Base-by-base conservation (phyloP, 2,888 invertebrate genomes). In the Creontiades dilutus region DNA sequence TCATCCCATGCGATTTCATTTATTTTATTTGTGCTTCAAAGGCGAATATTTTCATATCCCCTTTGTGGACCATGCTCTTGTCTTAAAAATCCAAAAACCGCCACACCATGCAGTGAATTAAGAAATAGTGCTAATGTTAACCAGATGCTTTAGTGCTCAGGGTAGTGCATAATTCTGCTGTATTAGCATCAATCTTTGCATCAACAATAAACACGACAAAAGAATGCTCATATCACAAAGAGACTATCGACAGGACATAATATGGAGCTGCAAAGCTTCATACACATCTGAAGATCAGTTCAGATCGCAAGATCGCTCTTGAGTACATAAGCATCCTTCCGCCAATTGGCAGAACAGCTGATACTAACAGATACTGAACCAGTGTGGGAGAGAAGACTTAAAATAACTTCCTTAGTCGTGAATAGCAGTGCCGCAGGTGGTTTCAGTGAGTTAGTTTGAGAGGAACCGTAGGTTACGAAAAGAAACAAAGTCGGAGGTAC, bases 21-120 rank as follows among this genome's bases (percentile, higher is more conserved):
- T 37, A 37, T 37, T 37, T 37, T 37, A 37, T 52, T 78, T 78
- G 16, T 78, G 78, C 37, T 28, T 28, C 13, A 46, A 76, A 81
- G 46, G 81, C 81, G 81, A 37, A 27, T 80, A 13, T 46, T 80
- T 80, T 80, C 14, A 37, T 81, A 13, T 57, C 9, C 3, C 23
- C 68, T 68, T 27, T 68, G 68, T 23, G 68, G 68, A 82, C 52
- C 82, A 82, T 82, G 82, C 82, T 46, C 82, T 52, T 52, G 37
- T 37, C 37, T n/a, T 7, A 19, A 68, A 78, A 52, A 82, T 27
- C 48, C 75, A 86, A 37, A 37, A 78, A 88, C 78, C 88, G 88
- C 76, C 88, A 88, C 88, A 88, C 88, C 88, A 88, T 88, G 88
- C 88, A 88, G 80, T 88, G 88, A 86, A 48, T 85, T 37, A 55